phyloP scores from a whole-genome alignment of 2,888 invertebrate species.

The Drosophila anomelani region DNA sequence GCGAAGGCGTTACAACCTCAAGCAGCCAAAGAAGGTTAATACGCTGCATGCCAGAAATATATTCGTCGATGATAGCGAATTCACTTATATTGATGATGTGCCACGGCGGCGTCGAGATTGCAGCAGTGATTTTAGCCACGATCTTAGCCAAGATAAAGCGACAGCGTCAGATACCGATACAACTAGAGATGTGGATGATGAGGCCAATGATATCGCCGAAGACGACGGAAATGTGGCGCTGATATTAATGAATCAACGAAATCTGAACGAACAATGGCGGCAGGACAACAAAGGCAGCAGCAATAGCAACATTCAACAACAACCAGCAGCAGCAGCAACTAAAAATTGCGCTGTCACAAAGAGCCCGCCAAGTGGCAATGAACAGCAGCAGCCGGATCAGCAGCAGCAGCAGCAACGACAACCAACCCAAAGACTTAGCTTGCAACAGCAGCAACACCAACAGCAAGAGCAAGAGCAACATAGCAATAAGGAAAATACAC shows the following conservation, averaged over 20 bases:
- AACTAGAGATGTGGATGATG: constrained; percentile 23
- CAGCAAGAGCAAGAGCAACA: constrained; percentile 63
- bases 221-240: constrained; percentile 79
- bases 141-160: constrained; percentile 37
- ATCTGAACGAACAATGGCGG: constrained; percentile 75
- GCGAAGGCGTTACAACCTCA: constrained; percentile 81
- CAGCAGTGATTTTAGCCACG: constrained; percentile 47
- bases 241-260: constrained; percentile 79
- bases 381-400: constrained; percentile 48
- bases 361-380: constrained; percentile 72
- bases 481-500: constrained; percentile 79
- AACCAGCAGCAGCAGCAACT: constrained; percentile 49
- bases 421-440: constrained; percentile 82
- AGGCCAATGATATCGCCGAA: constrained; percentile 44
- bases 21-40: constrained; percentile 72
- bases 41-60: constrained; percentile 80
- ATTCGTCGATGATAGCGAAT: constrained; percentile 81
- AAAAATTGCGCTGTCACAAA: constrained; percentile 76
- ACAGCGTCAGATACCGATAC: constrained; percentile 57
- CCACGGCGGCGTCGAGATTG: constrained; percentile 69
- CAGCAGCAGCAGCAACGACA: constrained; percentile 57
- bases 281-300: constrained; percentile 74
- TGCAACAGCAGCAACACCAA: constrained; percentile 66
- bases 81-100: constrained; percentile 83
- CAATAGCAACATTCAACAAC: constrained; percentile 50